Evolutionary conservation across 2,888 invertebrate species (phyloP), one percentile per base, ranked within the genome.

Genomic region (Torymus texanus): DNA sequence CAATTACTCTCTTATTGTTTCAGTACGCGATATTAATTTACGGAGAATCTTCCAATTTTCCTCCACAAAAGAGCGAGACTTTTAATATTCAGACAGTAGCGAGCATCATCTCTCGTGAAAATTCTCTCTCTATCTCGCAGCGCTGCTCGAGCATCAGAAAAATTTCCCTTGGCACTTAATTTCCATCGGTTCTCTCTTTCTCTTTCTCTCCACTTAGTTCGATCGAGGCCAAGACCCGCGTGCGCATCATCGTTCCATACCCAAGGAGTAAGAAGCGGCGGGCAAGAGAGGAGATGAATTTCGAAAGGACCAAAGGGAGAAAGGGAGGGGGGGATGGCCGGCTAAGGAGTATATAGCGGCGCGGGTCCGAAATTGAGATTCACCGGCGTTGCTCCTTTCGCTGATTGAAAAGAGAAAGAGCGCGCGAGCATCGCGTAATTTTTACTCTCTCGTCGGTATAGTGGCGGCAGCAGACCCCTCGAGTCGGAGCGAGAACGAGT

Each of bases 351-450:
- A 41, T 21, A 8, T 41, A 41, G 41, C 41, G 8, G 1, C 29
- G 24, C 2, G 41, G 21, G 68, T 73, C 68, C 68, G 76, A 80
- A 76, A 80, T 76, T 73, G 73, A 76, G 67, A 73, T 76, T 73
- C 71, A 51, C 67, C 72, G 14, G 13, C 41, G 16, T 56, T 58
- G 59, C 51, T 18, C 51, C 14, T 59, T 56, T 16, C 70, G 83
- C 81, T 82, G 83, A 83, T 84, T 82, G 75, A 81, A 79, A 83
- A 77, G 80, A 66, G 66, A 63, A 79, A 73, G 79, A 2, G 41
- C 16, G 62, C 83, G 80, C 21, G 79, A 78, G 58, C 24, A 55
- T 4, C 16, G 56, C 68, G 75, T 71, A 66, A 71, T 79, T 75
- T 71, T 61, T 71, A 50, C 59, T 53, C 55, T 56, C 50, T 8